Percentiles rank a stretch among this genome's conserved stretches.
Evolutionary conservation across 2,888 invertebrate genomes (phyloP).

Genomic region (Phytoseiulus persimilis): DNA sequence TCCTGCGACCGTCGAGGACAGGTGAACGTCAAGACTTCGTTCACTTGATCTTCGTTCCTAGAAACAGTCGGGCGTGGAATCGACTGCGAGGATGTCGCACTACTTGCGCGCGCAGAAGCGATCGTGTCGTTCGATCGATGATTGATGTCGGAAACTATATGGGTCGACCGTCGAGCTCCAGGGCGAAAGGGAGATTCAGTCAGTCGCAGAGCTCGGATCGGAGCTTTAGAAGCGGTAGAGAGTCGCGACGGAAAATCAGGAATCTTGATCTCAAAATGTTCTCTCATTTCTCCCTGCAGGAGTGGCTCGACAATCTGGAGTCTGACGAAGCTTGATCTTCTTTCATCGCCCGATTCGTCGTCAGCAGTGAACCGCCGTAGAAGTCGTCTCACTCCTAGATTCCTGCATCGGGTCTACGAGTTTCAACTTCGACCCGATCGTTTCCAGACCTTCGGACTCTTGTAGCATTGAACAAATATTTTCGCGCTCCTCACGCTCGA

Average conservation of each 20-base stretch:
- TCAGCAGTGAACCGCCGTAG: background rate
- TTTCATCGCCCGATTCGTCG: conserved; percentile 35
- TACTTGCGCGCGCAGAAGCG: too few relatives aligned
- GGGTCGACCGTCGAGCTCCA: too few relatives aligned
- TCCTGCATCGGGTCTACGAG: background rate
- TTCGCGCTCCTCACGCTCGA: background rate
- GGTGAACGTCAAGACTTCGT: background rate
- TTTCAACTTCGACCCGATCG: background rate
- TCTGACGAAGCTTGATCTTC: conserved; percentile 25
- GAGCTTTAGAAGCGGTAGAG: too few relatives aligned
- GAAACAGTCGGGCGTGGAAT: background rate
- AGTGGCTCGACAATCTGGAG: conserved; percentile 29
- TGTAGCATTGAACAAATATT: background rate
- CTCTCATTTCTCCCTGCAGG: background rate
- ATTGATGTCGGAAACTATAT: too few relatives aligned
- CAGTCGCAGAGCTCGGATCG: too few relatives aligned
- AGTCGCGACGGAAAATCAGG: too few relatives aligned
- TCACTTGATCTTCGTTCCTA: background rate
- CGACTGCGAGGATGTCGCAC: too few relatives aligned
- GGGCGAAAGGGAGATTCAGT: too few relatives aligned
- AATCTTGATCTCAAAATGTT: too few relatives aligned
- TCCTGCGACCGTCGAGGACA: background rate
- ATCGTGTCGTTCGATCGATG: too few relatives aligned
- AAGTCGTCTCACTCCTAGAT: background rate
- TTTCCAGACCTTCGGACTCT: background rate